A percentile compares a stretch with the other conserved stretches of the same genome.
phyloP scores from a whole-genome alignment of 2,888 invertebrate species.

The Drosophila melanosoma region DNA sequence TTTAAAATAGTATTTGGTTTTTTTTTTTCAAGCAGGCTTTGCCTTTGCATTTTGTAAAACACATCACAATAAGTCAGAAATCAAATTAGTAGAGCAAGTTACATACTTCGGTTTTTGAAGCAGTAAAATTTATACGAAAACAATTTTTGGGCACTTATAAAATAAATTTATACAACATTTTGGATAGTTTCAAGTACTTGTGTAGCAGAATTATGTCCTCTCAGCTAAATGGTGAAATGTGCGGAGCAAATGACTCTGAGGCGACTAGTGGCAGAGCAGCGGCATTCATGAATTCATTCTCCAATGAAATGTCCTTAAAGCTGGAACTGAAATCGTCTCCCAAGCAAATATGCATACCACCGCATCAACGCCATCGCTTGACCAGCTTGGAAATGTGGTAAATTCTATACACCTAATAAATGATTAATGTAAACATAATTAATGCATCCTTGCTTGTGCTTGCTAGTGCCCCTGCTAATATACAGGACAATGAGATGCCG shows the following conservation, averaged over 20 bases:
- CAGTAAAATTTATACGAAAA: conserved; percentile 40
- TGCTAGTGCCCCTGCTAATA: conserved; percentile 29
- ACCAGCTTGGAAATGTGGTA: conserved; percentile 54
- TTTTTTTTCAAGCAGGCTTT: conserved; percentile 31
- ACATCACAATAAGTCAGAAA: conserved; percentile 3
- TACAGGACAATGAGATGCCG: conserved; percentile 51
- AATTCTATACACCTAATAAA: background rate
- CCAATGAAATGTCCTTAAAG: conserved; percentile 32
- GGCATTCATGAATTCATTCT: conserved; percentile 14
- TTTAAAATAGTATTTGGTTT: too few species aligned
- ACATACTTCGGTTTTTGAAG: conserved; percentile 34
- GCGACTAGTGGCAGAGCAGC: conserved; percentile 15
- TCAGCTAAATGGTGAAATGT: conserved; percentile 28
- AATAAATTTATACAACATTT: conserved; percentile 38
- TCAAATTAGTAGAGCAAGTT: conserved; percentile 41
- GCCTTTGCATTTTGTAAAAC: background rate
- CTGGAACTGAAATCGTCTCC: conserved; percentile 66
- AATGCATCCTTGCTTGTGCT: background rate
- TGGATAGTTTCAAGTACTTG: conserved; percentile 12
- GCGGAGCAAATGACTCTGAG: conserved; percentile 32
- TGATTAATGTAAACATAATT: background rate
- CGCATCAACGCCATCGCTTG: conserved; percentile 46
- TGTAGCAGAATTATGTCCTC: conserved; percentile 36
- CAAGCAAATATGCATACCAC: conserved; percentile 63
- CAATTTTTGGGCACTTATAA: conserved; percentile 30